Evolutionary conservation across 2,113 vertebrate genomes (phyloP), one percentile per base, ranked within the genome.

Genomic region (Gymnarchus niloticus): DNA sequence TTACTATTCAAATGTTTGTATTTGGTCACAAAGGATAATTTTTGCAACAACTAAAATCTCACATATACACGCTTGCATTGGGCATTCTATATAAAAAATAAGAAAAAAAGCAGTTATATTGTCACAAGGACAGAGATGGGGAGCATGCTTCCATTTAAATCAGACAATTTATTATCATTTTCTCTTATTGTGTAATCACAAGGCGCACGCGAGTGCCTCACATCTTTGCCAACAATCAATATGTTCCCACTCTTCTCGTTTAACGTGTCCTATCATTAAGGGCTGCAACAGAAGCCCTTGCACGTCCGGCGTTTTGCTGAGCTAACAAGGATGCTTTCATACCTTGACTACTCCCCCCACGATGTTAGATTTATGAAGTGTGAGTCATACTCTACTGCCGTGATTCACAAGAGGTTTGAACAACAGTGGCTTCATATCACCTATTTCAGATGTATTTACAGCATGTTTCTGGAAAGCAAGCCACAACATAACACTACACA

Each of bases 301-400:
- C 77, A 48, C 46, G 17, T 19, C 17, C 33, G 19, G 6, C 59
- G 82, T 46, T 57, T 57, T 59, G 41, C 41, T 44, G 33, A 28
- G 56, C 54, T 57, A 59, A 83, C 49, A 17, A n/a, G 10, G 54
- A 59, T 59, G 56, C 54, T 44, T 73, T 17, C 46, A 76, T 28
- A 76, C 25, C 83, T 41, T 56, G 25, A 33, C 28, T 19, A 54
- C 49, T 48, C 21, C 49, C 28, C 25, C n/a, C 28, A 37, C n/a
- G 61, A 3, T 25, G 48, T 33, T 17, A 56, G 21, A 25, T 65
- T 84, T 76, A 19, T 48, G 28, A 3, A 25, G 19, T n/a, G 61
- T 69, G 83, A 84, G 59, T 77, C 84, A 85, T 65, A 85, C 65
- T 25, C 23, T 52, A 41, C 65, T 73, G 65, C 51, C 8, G 8